These are phyloP conservation scores for Pelvicachromis taeniatus DNA, from an alignment of 2,113 vertebrate species.

Conservation along the genomic window DNA sequence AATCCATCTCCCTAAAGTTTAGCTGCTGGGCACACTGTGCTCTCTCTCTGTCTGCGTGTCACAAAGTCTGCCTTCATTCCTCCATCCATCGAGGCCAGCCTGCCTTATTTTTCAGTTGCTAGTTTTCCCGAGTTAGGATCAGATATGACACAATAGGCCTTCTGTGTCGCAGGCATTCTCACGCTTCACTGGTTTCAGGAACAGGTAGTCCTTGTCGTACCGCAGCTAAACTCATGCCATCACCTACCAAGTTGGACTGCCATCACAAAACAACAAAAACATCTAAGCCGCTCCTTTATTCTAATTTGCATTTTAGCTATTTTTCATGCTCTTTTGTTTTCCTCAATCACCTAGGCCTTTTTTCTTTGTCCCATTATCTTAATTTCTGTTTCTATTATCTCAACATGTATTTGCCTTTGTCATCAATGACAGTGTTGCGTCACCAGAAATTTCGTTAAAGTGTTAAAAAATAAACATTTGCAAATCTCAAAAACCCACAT, in stretches of 20 bases:
- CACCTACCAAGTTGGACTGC: background rate
- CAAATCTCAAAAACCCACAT: no score
- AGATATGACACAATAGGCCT: constrained; percentile 44
- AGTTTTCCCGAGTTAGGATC: constrained; percentile 8
- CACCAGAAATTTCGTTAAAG: background rate
- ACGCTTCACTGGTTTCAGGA: background rate
- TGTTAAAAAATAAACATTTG: background rate
- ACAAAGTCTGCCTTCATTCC: background rate
- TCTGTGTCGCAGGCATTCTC: constrained; percentile 37
- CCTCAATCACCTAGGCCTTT: background rate
- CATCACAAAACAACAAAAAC: background rate
- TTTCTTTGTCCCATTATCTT: background rate
- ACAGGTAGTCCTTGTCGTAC: background rate
- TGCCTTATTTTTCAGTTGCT: background rate
- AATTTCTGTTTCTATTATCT: background rate
- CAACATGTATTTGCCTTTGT: background rate
- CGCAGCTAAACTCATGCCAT: background rate
- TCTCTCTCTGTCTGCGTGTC: background rate
- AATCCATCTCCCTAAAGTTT: background rate
- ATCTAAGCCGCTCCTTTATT: background rate
- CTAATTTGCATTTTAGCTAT: background rate
- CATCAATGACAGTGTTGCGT: background rate
- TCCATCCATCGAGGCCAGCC: background rate
- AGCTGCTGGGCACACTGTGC: background rate
- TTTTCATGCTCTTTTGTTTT: background rate